A percentile compares a stretch with the other conserved stretches of the same genome.
These are phyloP conservation scores for Anolis sagrei DNA, from an alignment of 2,113 vertebrate species.

Conservation along the genomic window DNA sequence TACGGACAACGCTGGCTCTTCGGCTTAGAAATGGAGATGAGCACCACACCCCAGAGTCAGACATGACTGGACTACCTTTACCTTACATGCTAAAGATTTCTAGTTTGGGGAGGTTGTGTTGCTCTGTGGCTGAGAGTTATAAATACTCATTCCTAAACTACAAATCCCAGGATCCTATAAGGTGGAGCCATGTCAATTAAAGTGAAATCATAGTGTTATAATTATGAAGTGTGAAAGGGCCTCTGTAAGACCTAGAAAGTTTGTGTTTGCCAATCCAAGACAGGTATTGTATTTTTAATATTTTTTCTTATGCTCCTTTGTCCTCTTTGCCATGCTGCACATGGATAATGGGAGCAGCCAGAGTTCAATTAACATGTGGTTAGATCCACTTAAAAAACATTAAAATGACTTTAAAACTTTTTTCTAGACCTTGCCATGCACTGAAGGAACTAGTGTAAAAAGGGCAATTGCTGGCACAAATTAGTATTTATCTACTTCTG, in stretches of 20 bases:
- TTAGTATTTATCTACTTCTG: neutral
- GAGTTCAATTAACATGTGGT: neutral
- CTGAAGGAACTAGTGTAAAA: neutral
- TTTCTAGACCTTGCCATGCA: neutral
- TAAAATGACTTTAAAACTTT: conserved; percentile 4
- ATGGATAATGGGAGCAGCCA: neutral
- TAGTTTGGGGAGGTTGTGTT: no score
- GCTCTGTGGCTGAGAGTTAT: no score
- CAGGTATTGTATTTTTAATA: neutral
- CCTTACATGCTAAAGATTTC: no score
- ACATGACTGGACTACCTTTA: no score
- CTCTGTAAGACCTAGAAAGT: neutral
- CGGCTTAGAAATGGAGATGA: no score
- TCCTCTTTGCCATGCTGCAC: neutral
- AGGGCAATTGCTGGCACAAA: neutral
- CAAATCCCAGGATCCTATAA: neutral
- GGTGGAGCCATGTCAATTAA: no score
- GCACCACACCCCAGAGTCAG: no score
- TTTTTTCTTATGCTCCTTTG: neutral
- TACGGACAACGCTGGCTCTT: no score
- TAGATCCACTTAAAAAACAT: neutral
- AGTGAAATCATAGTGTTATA: no score
- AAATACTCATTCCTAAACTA: no score
- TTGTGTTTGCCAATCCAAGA: neutral
- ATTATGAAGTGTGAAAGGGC: neutral